A percentile compares a stretch with the other conserved stretches of the same genome.
Conservation (phyloP, 2,113 vertebrate genomes). For the Boulengeromyrus knoepffleri region DNA sequence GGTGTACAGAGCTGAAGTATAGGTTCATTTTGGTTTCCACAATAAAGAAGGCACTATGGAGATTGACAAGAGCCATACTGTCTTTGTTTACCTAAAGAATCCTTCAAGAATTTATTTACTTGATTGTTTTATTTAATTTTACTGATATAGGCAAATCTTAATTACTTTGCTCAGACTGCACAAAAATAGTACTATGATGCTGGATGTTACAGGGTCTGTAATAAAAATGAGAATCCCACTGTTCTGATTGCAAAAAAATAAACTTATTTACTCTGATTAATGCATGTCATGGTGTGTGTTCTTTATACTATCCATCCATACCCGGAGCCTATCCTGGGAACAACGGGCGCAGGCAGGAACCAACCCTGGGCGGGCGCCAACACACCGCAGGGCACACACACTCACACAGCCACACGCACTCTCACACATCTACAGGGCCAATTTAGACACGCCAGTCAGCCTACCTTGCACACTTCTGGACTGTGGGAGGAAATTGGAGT, state of each 20-base stretch:
- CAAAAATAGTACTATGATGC: not conserved
- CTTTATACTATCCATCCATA: not conserved
- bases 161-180: not conserved
- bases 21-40: not conserved
- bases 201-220: not conserved
- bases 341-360: too few relatives aligned
- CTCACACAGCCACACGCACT: too few relatives aligned
- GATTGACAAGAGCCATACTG: not conserved
- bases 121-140: not conserved
- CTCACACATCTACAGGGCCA: too few relatives aligned
- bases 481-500: too few relatives aligned
- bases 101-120: not conserved
- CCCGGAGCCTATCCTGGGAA: too few relatives aligned
- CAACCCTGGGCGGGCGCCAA: too few relatives aligned
- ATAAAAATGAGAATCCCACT: not conserved
- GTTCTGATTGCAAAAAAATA: not conserved
- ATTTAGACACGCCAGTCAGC: too few relatives aligned
- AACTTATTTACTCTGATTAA: not conserved
- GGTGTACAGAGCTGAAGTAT: not conserved
- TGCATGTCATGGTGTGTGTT: not conserved
- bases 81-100: not conserved
- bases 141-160: not conserved
- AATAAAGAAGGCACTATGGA: not conserved
- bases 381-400: too few relatives aligned
- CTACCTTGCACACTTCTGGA: too few relatives aligned